Evolutionary conservation across 2,888 invertebrate genomes (phyloP), one percentile per base, ranked within the genome.

Genomic region (Gymnoscelis rufifasciata): DNA sequence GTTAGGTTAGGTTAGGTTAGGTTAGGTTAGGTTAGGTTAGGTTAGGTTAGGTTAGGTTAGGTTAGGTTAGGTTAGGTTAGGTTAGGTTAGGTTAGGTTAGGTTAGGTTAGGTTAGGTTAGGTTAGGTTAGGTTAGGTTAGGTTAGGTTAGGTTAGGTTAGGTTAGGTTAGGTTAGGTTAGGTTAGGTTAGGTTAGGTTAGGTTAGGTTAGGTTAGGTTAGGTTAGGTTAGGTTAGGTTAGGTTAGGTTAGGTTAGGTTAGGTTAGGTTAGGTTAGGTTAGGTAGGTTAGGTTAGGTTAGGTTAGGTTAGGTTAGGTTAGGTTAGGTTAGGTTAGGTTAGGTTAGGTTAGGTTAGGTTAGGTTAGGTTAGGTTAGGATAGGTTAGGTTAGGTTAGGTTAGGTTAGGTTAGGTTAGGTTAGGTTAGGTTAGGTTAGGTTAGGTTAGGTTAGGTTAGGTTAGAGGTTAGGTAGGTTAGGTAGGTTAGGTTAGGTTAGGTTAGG

Each of bases 171-270:
- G 54, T 57, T 57, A 57, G 56, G 56, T 54, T 54, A 52, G 56
- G 56, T 56, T 54, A 52, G 56, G 56, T 56, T 56, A 54, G 56
- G 56, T 54, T 57, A 54, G 57, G 56, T n/a, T n/a, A n/a, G n/a
- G n/a, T n/a, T n/a, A n/a, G n/a, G n/a, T n/a, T n/a, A n/a, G n/a
- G n/a, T n/a, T n/a, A n/a, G n/a, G n/a, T n/a, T n/a, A n/a, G n/a
- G n/a, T n/a, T n/a, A n/a, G n/a, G n/a, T n/a, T n/a, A n/a, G n/a
- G n/a, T n/a, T n/a, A n/a, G n/a, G n/a, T n/a, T n/a, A n/a, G n/a
- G n/a, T n/a, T n/a, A n/a, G n/a, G n/a, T n/a, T n/a, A n/a, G n/a
- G n/a, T n/a, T n/a, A n/a, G n/a, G n/a, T n/a, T n/a, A n/a, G n/a
- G n/a, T n/a, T n/a, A n/a, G n/a, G n/a, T 56, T 56, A 52, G 56